A percentile compares a stretch with the other conserved stretches of the same genome.
These are phyloP conservation scores for Dryobota labecula DNA, from an alignment of 2,888 invertebrate species.

Conservation along the genomic window DNA sequence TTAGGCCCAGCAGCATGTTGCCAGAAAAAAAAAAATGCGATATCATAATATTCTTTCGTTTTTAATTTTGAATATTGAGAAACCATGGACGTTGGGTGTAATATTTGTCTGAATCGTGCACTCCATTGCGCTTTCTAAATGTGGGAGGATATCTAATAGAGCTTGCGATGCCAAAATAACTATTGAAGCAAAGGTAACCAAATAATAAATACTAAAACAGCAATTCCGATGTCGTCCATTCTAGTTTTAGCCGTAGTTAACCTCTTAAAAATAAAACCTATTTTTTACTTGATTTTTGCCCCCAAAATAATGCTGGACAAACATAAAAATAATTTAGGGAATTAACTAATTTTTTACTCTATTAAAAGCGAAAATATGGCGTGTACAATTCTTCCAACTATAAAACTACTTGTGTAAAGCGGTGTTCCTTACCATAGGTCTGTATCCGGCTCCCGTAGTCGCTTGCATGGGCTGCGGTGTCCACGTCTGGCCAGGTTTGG, in stretches of 20 bases:
- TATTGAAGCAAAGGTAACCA: constrained; percentile 35
- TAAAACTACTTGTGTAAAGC: constrained; percentile 41
- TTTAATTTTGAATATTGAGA: constrained; percentile 29
- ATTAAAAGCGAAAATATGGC: constrained; percentile 45
- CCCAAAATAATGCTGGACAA: constrained; percentile 12
- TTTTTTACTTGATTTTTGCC: not conserved
- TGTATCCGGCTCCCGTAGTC: constrained; percentile 96
- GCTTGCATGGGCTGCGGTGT: constrained; percentile 97
- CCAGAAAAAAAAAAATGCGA: constrained; percentile 3
- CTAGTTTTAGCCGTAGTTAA: not conserved
- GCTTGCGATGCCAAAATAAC: constrained; percentile 38
- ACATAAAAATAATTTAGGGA: not conserved
- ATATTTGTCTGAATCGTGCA: constrained; percentile 58
- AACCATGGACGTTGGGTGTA: constrained; percentile 21
- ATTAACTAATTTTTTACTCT: constrained; percentile 5
- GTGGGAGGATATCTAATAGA: constrained; percentile 12
- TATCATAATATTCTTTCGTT: not conserved
- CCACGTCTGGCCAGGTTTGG: constrained; percentile 95
- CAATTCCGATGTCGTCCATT: not conserved
- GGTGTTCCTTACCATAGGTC: constrained; percentile 94
- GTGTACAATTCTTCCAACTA: constrained; percentile 55
- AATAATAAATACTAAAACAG: constrained; percentile 10
- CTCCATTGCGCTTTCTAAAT: constrained; percentile 43
- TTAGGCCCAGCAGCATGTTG: not conserved
- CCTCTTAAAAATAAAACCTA: not conserved